Evolutionary conservation across 2,113 vertebrate species (phyloP).

Genomic region (Gadus chalcogrammus): DNA sequence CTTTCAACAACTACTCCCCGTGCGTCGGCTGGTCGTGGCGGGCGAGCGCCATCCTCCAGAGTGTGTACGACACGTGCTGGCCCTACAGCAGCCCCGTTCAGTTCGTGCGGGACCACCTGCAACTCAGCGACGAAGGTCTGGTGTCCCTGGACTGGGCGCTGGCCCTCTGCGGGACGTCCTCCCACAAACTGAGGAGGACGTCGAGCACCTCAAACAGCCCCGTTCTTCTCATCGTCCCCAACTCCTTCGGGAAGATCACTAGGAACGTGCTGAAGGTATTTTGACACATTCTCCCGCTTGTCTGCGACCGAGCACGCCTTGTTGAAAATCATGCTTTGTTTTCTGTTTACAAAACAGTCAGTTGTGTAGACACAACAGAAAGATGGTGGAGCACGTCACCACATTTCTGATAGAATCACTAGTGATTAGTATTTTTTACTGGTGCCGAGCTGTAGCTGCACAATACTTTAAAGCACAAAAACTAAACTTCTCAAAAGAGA

Average conservation of each 20-base stretch:
- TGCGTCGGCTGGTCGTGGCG: constrained; percentile 67
- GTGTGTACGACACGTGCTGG: constrained; percentile 66
- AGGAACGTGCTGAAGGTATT: constrained; percentile 78
- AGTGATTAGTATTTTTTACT: too few species aligned
- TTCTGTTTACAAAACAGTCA: too few species aligned
- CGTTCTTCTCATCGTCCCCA: constrained; percentile 78
- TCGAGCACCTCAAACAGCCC: constrained; percentile 76
- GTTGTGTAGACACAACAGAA: too few species aligned
- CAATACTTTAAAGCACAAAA: neutral
- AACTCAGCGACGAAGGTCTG: constrained; percentile 77
- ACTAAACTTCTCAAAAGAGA: neutral
- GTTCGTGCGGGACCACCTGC: constrained; percentile 76
- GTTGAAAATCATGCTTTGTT: too few species aligned
- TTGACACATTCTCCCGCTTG: too few species aligned
- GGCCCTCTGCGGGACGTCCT: constrained; percentile 49
- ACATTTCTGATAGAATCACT: too few species aligned
- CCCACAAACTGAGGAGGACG: constrained; percentile 72
- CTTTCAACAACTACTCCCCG: constrained; percentile 57
- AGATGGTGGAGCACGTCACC: too few species aligned
- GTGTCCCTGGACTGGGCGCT: constrained; percentile 81
- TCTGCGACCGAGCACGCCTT: too few species aligned
- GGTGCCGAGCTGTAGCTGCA: neutral
- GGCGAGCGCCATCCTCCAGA: constrained; percentile 69
- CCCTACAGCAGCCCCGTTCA: constrained; percentile 66
- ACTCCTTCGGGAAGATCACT: constrained; percentile 81